phyloP scores from a whole-genome alignment of 1,140 invertebrate genomes.

The Glossosoma conforme region DNA sequence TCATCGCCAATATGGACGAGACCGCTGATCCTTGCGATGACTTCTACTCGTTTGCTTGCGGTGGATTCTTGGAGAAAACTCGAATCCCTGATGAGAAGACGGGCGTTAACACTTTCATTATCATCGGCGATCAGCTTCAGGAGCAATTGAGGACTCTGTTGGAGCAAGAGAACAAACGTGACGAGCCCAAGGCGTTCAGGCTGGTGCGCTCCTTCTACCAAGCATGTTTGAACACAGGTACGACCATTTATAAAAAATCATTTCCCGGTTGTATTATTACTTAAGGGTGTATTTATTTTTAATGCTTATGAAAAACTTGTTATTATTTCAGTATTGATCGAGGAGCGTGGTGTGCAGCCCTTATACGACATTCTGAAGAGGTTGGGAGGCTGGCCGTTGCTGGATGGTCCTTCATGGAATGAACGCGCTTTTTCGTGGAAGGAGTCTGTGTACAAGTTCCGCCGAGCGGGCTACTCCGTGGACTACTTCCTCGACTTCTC shows the following conservation, averaged over 20 bases:
- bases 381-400: conserved; percentile 88
- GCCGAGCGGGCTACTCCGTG: conserved; percentile 74
- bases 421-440: conserved; percentile 71
- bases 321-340: conserved; percentile 58
- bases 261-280: background rate
- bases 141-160: conserved; percentile 73
- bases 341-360: conserved; percentile 65
- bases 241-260: conserved; percentile 38
- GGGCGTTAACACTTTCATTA: conserved; percentile 72
- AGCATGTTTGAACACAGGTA: conserved; percentile 83
- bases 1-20: conserved; percentile 68
- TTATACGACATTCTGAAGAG: conserved; percentile 63
- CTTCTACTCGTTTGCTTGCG: conserved; percentile 83
- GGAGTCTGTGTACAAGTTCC: conserved; percentile 75
- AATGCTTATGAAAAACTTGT: conserved; percentile 1
- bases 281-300: no score
- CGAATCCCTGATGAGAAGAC: conserved; percentile 79
- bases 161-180: conserved; percentile 57
- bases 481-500: conserved; percentile 93
- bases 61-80: conserved; percentile 65
- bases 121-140: conserved; percentile 73
- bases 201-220: conserved; percentile 74
- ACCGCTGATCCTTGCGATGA: conserved; percentile 82
- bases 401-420: conserved; percentile 74
- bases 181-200: conserved; percentile 68